phyloP scores from a whole-genome alignment of 1,140 invertebrate genomes.

The Geopemphigus sp. region DNA sequence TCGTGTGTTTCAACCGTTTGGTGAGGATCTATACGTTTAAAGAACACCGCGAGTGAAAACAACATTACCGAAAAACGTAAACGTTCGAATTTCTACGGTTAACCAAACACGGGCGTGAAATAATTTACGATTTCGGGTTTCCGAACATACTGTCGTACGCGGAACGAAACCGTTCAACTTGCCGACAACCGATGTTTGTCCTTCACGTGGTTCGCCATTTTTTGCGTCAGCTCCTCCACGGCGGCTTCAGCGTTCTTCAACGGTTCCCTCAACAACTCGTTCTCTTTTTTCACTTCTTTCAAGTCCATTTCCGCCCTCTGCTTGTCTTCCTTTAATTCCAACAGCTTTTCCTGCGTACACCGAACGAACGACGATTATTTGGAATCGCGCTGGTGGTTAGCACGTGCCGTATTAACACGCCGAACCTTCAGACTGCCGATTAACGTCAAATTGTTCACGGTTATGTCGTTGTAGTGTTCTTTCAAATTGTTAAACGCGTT shows the following conservation, averaged over 20 bases:
- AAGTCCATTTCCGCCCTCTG: slow-evolving; percentile 72
- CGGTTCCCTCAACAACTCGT: slow-evolving; percentile 69
- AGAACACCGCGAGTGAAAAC: too few species aligned
- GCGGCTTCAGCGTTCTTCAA: slow-evolving; percentile 68
- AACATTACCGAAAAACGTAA: slow-evolving; percentile 39
- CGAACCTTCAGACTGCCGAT: slow-evolving; percentile 74
- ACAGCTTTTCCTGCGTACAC: slow-evolving; percentile 72
- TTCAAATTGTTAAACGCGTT: slow-evolving; percentile 83
- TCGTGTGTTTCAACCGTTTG: slow-evolving; percentile 30
- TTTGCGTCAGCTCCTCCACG: slow-evolving; percentile 67
- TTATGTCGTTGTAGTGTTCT: slow-evolving; percentile 92
- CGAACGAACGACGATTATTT: too few species aligned
- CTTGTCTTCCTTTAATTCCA: slow-evolving; percentile 75
- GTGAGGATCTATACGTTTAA: background rate
- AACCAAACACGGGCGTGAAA: too few species aligned
- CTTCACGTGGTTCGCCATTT: slow-evolving; percentile 77
- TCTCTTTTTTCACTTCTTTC: slow-evolving; percentile 66
- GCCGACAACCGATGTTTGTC: slow-evolving; percentile 67
- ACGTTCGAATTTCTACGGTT: too few species aligned
- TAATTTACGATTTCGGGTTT: too few species aligned
- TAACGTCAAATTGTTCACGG: slow-evolving; percentile 81
- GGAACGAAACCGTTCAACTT: too few species aligned
- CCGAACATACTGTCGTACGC: too few species aligned
- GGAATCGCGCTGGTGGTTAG: too few species aligned
- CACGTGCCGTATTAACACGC: background rate